A percentile compares a stretch with the other conserved stretches of the same genome.
phyloP scores from a whole-genome alignment of 2,113 vertebrate species.

The Apodemus speciosus region DNA sequence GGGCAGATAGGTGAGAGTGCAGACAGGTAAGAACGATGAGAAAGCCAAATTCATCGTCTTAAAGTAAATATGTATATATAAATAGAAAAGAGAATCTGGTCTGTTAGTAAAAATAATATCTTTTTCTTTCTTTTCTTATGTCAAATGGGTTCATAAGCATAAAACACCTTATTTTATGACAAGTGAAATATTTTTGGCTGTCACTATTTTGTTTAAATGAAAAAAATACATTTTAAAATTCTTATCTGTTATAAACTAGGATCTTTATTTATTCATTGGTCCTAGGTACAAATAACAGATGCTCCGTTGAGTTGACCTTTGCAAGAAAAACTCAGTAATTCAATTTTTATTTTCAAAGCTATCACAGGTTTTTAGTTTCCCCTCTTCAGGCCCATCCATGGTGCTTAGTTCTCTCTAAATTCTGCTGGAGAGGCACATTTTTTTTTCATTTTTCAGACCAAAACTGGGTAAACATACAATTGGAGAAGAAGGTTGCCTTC shows the following conservation, averaged over 20 bases:
- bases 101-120: background rate
- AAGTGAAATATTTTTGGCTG: background rate
- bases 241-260: background rate
- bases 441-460: background rate
- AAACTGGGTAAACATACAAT: background rate
- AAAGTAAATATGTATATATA: background rate
- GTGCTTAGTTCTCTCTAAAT: background rate
- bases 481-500: too few species aligned
- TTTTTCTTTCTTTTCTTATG: background rate
- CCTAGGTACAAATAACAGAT: background rate
- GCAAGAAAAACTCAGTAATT: background rate
- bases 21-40: too few species aligned
- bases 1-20: too few species aligned
- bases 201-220: slow-evolving; percentile 5
- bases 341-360: background rate
- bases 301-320: background rate
- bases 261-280: background rate
- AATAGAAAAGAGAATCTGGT: slow-evolving; percentile 9
- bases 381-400: background rate
- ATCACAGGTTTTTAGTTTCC: background rate
- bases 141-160: background rate
- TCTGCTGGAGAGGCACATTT: background rate
- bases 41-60: background rate
- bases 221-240: slow-evolving; percentile 15
- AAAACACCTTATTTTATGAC: background rate